Evolutionary conservation across 2,888 invertebrate genomes (phyloP).

Genomic region (Hydropsyche betteni): DNA sequence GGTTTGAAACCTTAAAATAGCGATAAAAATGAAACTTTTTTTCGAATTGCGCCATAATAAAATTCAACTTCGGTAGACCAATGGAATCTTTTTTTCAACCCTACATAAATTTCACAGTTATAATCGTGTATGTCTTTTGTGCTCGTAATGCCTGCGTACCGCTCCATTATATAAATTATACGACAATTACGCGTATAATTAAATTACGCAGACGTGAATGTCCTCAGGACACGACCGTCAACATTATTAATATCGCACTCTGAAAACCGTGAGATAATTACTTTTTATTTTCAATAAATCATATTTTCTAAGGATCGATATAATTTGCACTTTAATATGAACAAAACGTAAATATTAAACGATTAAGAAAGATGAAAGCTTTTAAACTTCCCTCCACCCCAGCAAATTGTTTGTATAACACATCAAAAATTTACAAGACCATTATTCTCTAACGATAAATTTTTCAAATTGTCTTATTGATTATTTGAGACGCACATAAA

Average conservation of each 20-base stretch:
- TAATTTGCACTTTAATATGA: too few relatives aligned
- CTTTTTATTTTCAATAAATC: not conserved
- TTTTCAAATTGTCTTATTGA: too few relatives aligned
- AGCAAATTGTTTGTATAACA: too few relatives aligned
- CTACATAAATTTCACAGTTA: too few relatives aligned
- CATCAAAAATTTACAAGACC: too few relatives aligned
- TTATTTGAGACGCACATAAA: too few relatives aligned
- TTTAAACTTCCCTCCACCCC: too few relatives aligned
- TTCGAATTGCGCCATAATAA: not conserved
- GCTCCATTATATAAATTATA: conserved; percentile 2
- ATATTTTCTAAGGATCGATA: too few relatives aligned
- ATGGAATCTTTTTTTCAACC: not conserved
- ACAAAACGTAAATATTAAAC: too few relatives aligned
- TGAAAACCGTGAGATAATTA: not conserved
- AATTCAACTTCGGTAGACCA: not conserved
- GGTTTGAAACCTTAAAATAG: not conserved
- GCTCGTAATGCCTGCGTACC: not conserved
- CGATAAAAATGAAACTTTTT: not conserved
- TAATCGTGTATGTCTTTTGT: too few relatives aligned
- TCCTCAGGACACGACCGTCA: not conserved
- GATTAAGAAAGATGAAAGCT: too few relatives aligned
- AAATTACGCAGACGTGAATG: conserved; percentile 16
- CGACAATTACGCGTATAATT: conserved; percentile 13
- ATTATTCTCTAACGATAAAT: too few relatives aligned
- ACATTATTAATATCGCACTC: not conserved